These are phyloP conservation scores for Tauraco hartlaubi DNA, from an alignment of 2,797 vertebrate species.

Conservation along the genomic window DNA sequence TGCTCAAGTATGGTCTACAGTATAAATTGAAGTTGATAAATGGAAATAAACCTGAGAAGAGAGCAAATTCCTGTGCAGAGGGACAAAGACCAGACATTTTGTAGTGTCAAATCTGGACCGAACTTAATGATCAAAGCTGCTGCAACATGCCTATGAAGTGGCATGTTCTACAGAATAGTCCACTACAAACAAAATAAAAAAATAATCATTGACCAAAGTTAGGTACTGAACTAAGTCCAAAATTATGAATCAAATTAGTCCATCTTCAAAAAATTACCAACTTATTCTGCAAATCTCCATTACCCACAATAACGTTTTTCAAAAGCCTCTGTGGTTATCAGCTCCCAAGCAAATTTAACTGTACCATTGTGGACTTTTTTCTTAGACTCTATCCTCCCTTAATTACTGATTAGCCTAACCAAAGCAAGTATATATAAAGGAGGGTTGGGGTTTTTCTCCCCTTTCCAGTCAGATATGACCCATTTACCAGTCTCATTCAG, in stretches of 20 bases:
- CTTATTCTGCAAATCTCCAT: not conserved
- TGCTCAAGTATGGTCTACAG: not conserved
- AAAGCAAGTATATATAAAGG: not conserved
- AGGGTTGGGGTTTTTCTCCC: not conserved
- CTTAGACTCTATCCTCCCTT: not conserved
- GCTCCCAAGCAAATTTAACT: not conserved
- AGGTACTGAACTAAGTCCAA: not conserved
- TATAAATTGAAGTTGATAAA: not conserved
- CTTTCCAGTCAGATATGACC: not conserved
- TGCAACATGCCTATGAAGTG: not conserved
- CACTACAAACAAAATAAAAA: not conserved
- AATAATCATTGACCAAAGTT: not conserved
- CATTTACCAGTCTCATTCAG: not conserved
- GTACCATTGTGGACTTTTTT: not conserved
- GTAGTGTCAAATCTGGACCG: not conserved
- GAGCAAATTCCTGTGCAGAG: not conserved
- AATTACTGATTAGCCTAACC: not conserved
- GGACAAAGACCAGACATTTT: not conserved
- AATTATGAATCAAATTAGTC: not conserved
- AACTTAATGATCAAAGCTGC: not conserved
- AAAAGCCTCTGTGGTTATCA: not conserved
- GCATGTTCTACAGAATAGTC: not conserved
- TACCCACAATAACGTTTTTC: not conserved
- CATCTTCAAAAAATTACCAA: not conserved
- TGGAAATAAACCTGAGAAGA: not conserved